Evolutionary conservation across 2,113 vertebrate genomes (phyloP), one percentile per base, ranked within the genome.

Genomic region (Festucalex cinctus): DNA sequence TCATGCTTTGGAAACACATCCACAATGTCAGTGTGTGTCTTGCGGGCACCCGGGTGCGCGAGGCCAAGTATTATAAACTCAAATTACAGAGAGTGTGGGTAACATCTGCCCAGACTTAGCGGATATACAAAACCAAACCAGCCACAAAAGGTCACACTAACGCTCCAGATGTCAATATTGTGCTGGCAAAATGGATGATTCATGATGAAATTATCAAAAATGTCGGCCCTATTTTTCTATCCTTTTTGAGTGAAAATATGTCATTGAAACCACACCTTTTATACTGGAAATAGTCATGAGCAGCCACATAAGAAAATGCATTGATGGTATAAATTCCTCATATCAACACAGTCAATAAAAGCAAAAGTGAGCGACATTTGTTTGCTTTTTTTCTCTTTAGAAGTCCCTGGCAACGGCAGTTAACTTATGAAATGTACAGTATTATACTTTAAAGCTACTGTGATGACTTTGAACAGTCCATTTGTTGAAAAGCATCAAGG

Each of bases 31-130:
- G 51, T 53, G 8, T 14, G 14, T 68, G 28, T 66, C 49, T 67
- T 69, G 63, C 17, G 43, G 68, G 70, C 36, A 68, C 24, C 59
- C 36, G 9, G 36, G 9, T 69, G 61, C 61, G 67, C 12, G 12
- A 69, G 70, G 66, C 28, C 9, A 48, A 68, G 57, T 74, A 70
- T 35, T 73, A 51, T 64, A 59, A 75, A 71, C 28, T 73, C 57
- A 63, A 46, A 32, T 63, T 70, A 70, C 64, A 73, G 69, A 82
- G 46, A 51, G 53, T 53, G 43, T 59, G 66, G 73, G 53, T 70
- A 71, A 77, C 65, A 65, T 75, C 59, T 65, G 16, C 49, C 48
- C 48, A 48, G 49, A 77, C 76, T 39, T 60, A 68, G 56, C 43
- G 12, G 61, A 68, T 72, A 57, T 59, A 54, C 35, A 53, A 67